A percentile compares a stretch with the other conserved stretches of the same genome.
These are phyloP conservation scores for Gallinago undulata DNA, from an alignment of 2,113 vertebrate genomes.

Conservation along the genomic window DNA sequence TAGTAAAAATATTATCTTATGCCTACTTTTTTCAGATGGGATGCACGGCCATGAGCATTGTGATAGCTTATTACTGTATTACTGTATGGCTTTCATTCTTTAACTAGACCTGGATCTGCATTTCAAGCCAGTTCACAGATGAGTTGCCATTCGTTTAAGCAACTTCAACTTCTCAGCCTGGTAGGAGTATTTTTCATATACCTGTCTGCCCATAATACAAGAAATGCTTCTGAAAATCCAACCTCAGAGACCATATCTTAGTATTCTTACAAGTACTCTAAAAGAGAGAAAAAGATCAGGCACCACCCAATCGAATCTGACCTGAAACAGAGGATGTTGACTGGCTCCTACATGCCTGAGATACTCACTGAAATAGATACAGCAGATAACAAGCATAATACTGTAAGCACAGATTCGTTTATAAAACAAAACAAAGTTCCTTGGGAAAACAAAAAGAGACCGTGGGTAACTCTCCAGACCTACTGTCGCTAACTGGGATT, in stretches of 20 bases:
- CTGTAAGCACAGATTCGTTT: not conserved
- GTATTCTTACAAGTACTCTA: not conserved
- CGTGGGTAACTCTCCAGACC: not conserved
- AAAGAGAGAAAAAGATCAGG: not conserved
- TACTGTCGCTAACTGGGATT: not conserved
- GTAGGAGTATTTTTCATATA: constrained; percentile 26
- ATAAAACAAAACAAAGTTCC: not conserved
- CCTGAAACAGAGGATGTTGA: not conserved
- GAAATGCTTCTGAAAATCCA: constrained; percentile 65
- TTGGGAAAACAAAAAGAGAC: not conserved
- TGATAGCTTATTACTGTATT: not conserved
- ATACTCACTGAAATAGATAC: not conserved
- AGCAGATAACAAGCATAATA: not conserved
- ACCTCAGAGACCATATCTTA: constrained; percentile 21
- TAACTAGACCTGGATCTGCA: not conserved
- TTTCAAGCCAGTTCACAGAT: not conserved
- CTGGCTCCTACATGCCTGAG: not conserved
- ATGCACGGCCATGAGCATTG: not conserved
- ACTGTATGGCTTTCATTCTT: not conserved
- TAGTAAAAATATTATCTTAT: not conserved
- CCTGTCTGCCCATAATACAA: constrained; percentile 26
- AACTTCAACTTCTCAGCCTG: not conserved
- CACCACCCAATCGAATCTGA: constrained; percentile 32
- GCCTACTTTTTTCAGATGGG: not conserved
- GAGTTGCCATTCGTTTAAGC: not conserved